Conservation (phyloP, 2,113 vertebrate genomes). For the Gymnobelideus leadbeateri region DNA sequence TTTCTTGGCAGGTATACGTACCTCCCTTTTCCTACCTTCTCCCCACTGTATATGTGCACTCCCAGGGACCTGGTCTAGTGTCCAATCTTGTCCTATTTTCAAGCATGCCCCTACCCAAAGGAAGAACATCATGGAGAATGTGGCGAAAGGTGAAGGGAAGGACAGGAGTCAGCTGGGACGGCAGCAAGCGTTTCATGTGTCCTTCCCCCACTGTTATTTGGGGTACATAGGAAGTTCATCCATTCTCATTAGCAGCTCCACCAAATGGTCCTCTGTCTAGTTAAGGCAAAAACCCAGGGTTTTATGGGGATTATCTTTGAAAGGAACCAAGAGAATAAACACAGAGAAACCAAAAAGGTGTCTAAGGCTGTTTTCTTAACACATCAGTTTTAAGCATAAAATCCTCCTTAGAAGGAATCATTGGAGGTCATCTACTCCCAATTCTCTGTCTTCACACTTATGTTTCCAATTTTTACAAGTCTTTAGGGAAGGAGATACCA, state of each 20-base stretch:
- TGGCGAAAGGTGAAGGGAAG: conserved; percentile 32
- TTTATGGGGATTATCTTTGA: conserved; percentile 52
- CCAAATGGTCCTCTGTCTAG: conserved; percentile 61
- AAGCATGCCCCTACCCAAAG: not conserved
- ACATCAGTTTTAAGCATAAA: not conserved
- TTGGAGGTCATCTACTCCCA: not conserved
- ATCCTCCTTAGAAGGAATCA: not conserved
- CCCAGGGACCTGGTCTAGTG: not conserved
- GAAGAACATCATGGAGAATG: conserved; percentile 54
- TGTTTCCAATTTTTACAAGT: not conserved
- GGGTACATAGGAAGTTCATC: conserved; percentile 25
- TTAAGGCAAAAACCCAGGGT: not conserved
- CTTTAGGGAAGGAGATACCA: not conserved
- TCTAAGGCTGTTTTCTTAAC: conserved; percentile 27
- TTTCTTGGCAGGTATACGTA: not conserved
- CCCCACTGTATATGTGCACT: not conserved
- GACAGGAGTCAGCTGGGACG: conserved; percentile 14
- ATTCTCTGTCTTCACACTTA: not conserved
- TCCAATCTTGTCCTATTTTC: not conserved
- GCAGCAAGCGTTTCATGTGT: not conserved
- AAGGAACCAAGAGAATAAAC: conserved; percentile 26
- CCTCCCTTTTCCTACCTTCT: not conserved
- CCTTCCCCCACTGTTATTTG: not conserved
- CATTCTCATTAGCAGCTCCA: not conserved
- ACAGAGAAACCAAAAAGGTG: conserved; percentile 32